These are phyloP conservation scores for Leptobrachium ailaonicum DNA, from an alignment of 2,113 vertebrate genomes.

Conservation along the genomic window DNA sequence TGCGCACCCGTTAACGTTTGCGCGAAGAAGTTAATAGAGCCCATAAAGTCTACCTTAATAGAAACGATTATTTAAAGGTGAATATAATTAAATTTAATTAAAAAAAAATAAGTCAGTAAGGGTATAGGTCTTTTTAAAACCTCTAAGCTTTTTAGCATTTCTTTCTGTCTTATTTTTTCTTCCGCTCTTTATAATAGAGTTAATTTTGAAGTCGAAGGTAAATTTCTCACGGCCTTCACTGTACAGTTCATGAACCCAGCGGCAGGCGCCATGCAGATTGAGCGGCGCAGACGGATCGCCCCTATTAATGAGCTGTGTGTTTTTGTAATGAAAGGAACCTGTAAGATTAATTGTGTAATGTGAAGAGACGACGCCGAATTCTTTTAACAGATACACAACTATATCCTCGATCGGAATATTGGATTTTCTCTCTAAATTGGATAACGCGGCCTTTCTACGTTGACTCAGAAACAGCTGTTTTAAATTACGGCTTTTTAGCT, in stretches of 20 bases:
- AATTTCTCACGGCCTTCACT: neutral
- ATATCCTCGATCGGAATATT: neutral
- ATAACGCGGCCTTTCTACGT: neutral
- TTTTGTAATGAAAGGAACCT: neutral
- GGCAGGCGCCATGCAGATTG: constrained; percentile 9
- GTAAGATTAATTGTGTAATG: neutral
- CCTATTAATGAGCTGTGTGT: constrained; percentile 16
- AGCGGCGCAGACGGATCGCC: neutral
- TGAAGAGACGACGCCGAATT: neutral
- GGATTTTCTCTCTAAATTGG: neutral
- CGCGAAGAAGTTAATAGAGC: too few relatives aligned
- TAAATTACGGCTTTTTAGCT: neutral
- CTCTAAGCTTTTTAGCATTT: too few relatives aligned
- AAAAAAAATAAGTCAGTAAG: too few relatives aligned
- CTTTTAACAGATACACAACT: neutral
- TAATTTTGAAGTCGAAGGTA: too few relatives aligned
- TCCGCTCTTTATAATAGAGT: too few relatives aligned
- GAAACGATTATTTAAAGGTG: too few relatives aligned
- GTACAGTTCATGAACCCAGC: constrained; percentile 22
- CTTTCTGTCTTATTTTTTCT: too few relatives aligned
- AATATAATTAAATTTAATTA: too few relatives aligned
- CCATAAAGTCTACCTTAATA: too few relatives aligned
- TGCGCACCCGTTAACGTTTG: too few relatives aligned
- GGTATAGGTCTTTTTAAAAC: too few relatives aligned
- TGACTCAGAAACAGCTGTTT: neutral